Percentiles rank a stretch among this genome's conserved stretches.
These are phyloP conservation scores for Margarornis squamiger DNA, from an alignment of 2,797 vertebrate genomes.

Conservation along the genomic window DNA sequence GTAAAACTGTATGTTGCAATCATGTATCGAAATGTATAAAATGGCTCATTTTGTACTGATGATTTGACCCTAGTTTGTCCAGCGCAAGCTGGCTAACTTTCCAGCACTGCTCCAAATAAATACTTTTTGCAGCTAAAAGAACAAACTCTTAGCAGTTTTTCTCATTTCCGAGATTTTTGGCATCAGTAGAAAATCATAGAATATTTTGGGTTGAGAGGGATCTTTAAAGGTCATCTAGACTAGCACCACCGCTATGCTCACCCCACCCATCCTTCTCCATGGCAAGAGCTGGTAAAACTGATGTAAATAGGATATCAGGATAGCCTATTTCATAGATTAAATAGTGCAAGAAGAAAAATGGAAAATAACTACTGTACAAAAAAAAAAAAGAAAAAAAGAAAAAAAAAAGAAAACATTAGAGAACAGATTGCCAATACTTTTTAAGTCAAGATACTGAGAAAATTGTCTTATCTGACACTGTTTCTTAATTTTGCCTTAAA, in stretches of 20 bases:
- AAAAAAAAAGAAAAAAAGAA: neutral
- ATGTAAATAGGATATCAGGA: neutral
- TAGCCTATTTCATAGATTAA: neutral
- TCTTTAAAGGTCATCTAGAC: neutral
- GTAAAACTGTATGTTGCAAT: no score
- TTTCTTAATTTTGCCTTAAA: neutral
- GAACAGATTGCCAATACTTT: neutral
- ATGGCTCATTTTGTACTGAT: no score
- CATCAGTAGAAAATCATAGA: neutral
- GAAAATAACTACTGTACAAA: neutral
- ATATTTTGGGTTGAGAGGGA: neutral
- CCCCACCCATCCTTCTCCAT: accelerated
- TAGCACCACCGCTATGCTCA: neutral
- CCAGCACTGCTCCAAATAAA: no score
- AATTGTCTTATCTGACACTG: neutral
- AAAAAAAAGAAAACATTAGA: neutral
- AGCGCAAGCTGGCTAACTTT: no score
- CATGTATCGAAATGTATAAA: no score
- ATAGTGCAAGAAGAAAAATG: neutral
- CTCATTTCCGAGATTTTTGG: no score
- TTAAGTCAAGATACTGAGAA: neutral
- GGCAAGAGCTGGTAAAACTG: neutral
- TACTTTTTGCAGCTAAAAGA: no score
- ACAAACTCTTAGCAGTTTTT: no score
- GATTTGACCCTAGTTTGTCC: no score